Conservation (phyloP, 2,888 invertebrate genomes). For the Schizaphis graminum region DNA sequence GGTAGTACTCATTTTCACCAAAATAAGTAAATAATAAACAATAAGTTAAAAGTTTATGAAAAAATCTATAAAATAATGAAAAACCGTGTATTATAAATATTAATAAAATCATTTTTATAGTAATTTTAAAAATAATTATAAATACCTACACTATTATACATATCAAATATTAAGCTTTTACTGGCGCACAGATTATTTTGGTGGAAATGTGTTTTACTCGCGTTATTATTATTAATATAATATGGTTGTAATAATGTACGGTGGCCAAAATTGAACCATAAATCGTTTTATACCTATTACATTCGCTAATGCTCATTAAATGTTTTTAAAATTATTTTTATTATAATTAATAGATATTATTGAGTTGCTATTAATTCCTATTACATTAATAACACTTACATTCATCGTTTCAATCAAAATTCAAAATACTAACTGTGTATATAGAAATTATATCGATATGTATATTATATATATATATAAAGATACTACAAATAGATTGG, state of each 20-base stretch:
- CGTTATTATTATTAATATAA: constrained; percentile 1
- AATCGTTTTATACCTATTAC: not conserved
- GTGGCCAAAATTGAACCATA: not conserved
- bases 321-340: not conserved
- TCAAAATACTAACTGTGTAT: not conserved
- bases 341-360: not conserved
- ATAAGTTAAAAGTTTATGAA: too few relatives aligned
- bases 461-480: not conserved
- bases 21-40: too few relatives aligned
- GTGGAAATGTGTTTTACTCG: not conserved
- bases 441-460: not conserved
- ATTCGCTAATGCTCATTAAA: not conserved
- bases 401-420: not conserved
- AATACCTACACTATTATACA: too few relatives aligned
- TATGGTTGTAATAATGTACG: not conserved
- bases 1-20: too few relatives aligned
- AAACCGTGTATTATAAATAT: too few relatives aligned
- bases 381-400: not conserved
- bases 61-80: too few relatives aligned
- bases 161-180: too few relatives aligned
- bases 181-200: too few relatives aligned
- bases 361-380: not conserved
- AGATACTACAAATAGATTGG: not conserved
- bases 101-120: too few relatives aligned
- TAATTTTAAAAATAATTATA: too few relatives aligned